Base-by-base conservation (phyloP, 2,888 invertebrate genomes). In the Sepioteuthis lessoniana region DNA sequence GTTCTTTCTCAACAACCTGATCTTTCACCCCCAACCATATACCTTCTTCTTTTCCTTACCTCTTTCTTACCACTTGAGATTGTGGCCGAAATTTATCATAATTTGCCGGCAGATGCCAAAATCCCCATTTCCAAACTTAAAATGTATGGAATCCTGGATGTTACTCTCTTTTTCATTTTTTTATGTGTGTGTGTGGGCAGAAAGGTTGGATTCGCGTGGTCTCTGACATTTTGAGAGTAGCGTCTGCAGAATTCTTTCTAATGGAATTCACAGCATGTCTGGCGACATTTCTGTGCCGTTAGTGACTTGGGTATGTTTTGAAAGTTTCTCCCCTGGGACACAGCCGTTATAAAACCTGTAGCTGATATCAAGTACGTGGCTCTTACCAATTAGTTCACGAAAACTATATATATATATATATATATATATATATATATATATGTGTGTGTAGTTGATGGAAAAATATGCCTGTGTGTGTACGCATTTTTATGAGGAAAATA, bases 241-340 rank as follows among this genome's bases (percentile, higher is more conserved):
- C 76, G 19, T 76, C 76, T 55, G 55, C 55, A 55, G 55, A 55
- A 55, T 25, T 1, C 55, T 76, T 76, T 76, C 76, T 76, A 76
- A 76, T 76, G 76, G 76, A 76, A 76, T 76, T 76, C 76, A n/a
- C 76, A 76, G 76, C 76, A 76, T 76, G 76, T 76, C 76, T 76
- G 76, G 76, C 76, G 76, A 76, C 76, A 76, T n/a, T 76, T n/a
- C n/a, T 76, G 76, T 76, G 76, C 76, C n/a, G 76, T 76, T 76
- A 76, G 76, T 76, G 76, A 76, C 35, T 76, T 35, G 35, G n/a
- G n/a, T 76, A 76, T 76, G 76, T 76, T 76, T 76, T 35, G 76
- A 76, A 76, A 76, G 76, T 76, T 76, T 35, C 13, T n/a, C 76
- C 35, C 76, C 35, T n/a, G 76, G 76, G 76, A 76, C 16, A 16